phyloP scores from a whole-genome alignment of 64 coral and sea anemone species.

The Montipora efflorescens region DNA sequence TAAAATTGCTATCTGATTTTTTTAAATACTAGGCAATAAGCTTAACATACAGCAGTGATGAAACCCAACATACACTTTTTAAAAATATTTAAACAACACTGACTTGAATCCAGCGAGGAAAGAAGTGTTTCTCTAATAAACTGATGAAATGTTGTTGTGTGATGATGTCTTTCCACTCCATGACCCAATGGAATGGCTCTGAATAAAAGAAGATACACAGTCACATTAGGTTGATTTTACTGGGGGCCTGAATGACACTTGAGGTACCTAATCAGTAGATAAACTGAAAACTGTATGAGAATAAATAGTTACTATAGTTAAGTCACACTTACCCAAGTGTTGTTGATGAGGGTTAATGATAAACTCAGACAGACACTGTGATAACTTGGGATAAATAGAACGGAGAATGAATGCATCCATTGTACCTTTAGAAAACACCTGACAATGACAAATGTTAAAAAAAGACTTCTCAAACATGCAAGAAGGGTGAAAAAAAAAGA shows the following conservation, averaged over 20 bases:
- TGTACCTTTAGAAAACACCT: slow-evolving; percentile 97
- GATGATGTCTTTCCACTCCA: slow-evolving; percentile 94
- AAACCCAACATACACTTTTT: too few relatives aligned
- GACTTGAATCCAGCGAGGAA: slow-evolving; percentile 98
- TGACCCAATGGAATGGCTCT: slow-evolving; percentile 97
- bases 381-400: slow-evolving; percentile 93
- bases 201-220: not conserved
- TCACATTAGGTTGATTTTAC: too few relatives aligned
- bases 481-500: too few relatives aligned
- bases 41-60: too few relatives aligned
- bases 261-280: too few relatives aligned
- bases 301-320: too few relatives aligned
- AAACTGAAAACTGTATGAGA: too few relatives aligned
- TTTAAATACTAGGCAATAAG: too few relatives aligned
- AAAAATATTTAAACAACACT: not conserved
- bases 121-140: slow-evolving; percentile 97
- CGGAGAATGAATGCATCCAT: slow-evolving; percentile 98
- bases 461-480: too few relatives aligned
- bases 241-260: too few relatives aligned
- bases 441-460: not conserved
- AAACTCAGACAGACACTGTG: slow-evolving; percentile 94
- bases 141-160: slow-evolving; percentile 97
- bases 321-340: slow-evolving; percentile 79
- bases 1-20: too few relatives aligned
- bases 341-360: slow-evolving; percentile 99